A percentile compares a stretch with the other conserved stretches of the same genome.
Conservation (phyloP, 1,140 invertebrate species). For the Penaeus indicus region DNA sequence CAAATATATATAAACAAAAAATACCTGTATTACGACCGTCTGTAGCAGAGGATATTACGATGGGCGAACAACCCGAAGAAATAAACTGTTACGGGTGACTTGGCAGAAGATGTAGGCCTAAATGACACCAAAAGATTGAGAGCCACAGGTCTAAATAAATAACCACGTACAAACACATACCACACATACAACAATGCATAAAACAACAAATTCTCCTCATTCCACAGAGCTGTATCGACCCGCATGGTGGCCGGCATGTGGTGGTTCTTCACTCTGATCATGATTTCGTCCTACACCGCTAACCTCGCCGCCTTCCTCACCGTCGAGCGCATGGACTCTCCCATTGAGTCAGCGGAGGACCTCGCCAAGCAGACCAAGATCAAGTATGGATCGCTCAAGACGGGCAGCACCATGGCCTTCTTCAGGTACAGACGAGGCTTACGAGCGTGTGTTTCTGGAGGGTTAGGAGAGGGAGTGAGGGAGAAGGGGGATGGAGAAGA, state of each 20-base stretch:
- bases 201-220: neutral
- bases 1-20: too few species aligned
- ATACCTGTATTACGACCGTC: too few species aligned
- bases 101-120: too few species aligned
- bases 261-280: conserved; percentile 78
- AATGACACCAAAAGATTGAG: too few species aligned
- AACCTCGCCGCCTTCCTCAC: conserved; percentile 79
- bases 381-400: conserved; percentile 74
- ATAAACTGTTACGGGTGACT: too few species aligned
- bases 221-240: conserved; percentile 72
- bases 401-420: conserved; percentile 74
- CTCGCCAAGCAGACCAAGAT: conserved; percentile 76
- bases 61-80: too few species aligned
- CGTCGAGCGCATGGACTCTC: conserved; percentile 76
- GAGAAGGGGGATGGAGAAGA: neutral
- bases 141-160: too few species aligned
- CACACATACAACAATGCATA: neutral
- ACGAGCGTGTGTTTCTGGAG: neutral
- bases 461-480: too few species aligned
- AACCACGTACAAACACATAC: too few species aligned
- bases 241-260: conserved; percentile 74
- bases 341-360: conserved; percentile 76
- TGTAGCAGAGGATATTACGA: too few species aligned
- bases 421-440: conserved; percentile 69
- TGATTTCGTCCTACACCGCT: conserved; percentile 78